Conservation (phyloP, 2,113 vertebrate species). For the Vireo altiloquus region DNA sequence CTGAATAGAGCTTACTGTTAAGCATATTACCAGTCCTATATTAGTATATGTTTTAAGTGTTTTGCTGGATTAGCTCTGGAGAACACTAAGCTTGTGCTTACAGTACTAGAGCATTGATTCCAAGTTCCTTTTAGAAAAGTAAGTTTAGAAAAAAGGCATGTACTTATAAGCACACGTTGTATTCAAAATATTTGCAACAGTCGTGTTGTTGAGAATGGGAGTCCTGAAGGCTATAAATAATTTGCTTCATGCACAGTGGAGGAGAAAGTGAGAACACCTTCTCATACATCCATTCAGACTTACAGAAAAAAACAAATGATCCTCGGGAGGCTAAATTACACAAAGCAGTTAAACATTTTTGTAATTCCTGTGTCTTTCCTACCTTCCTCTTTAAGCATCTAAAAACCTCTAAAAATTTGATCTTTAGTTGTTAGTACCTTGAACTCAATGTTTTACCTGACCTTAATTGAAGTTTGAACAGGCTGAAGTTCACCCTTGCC, state of each 20-base stretch:
- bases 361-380: background rate
- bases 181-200: background rate
- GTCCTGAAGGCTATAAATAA: background rate
- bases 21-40: conserved; percentile 26
- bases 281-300: background rate
- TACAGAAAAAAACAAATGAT: background rate
- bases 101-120: background rate
- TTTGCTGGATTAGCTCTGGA: conserved; percentile 1
- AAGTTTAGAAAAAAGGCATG: background rate
- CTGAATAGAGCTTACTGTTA: conserved; percentile 27
- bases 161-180: background rate
- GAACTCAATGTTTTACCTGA: background rate
- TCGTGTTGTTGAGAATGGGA: background rate
- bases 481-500: background rate
- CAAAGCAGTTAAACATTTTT: background rate
- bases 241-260: background rate
- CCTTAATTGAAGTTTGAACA: background rate
- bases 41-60: conserved; percentile 5
- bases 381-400: background rate
- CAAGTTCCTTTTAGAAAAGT: background rate
- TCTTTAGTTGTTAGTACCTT: background rate
- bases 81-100: background rate
- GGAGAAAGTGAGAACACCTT: background rate
- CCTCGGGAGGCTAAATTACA: background rate
- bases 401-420: background rate